phyloP scores from a whole-genome alignment of 2,797 vertebrate species.

The Eremophila alpestris region DNA sequence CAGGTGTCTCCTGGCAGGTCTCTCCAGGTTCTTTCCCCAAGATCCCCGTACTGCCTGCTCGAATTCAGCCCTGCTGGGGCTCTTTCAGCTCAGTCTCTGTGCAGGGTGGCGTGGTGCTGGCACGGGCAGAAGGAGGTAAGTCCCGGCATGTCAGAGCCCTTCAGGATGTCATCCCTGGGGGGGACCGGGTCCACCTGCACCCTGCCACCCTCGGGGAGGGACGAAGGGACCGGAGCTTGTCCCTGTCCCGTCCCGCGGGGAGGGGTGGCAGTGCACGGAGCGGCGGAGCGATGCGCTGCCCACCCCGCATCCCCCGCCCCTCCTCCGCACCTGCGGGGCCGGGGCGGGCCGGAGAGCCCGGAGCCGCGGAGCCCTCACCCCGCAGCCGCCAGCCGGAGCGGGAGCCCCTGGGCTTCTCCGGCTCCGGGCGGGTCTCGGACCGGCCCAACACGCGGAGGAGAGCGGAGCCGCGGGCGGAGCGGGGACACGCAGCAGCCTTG shows the following conservation, averaged over 20 bases:
- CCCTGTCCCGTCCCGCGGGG: neutral
- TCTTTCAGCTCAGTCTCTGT: neutral
- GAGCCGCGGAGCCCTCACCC: neutral
- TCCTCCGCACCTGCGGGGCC: neutral
- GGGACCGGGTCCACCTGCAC: rapidly evolving
- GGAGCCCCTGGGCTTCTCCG: neutral
- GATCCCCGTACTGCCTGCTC: neutral
- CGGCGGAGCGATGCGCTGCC: neutral
- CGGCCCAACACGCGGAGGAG: neutral
- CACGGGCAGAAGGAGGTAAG: neutral
- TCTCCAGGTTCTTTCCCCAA: neutral
- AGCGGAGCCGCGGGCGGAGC: neutral
- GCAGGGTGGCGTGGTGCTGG: neutral
- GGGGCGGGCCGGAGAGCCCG: neutral
- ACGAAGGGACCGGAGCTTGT: neutral
- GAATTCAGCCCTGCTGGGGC: neutral
- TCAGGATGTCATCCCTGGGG: rapidly evolving
- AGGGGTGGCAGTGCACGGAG: neutral
- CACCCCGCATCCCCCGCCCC: neutral
- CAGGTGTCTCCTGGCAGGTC: neutral
- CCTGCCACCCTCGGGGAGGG: neutral
- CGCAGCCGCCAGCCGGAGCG: neutral
- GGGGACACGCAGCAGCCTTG: neutral
- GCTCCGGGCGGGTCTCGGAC: neutral
- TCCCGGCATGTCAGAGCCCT: neutral